A percentile compares a stretch with the other conserved stretches of the same genome.
Conservation (phyloP, 2,888 invertebrate species). For the Silvanus unidentatus region DNA sequence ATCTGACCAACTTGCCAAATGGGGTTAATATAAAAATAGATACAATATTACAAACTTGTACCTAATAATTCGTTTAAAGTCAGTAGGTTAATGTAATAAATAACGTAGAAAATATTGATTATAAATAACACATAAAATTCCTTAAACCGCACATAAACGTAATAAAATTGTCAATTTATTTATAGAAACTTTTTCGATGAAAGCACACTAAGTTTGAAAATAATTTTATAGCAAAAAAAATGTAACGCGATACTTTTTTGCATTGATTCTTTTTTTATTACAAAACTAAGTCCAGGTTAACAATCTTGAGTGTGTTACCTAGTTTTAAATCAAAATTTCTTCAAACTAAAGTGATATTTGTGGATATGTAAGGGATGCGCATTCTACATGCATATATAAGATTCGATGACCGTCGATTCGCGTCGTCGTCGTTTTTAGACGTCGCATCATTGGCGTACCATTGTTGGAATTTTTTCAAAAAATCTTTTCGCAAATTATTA, state of each 20-base stretch:
- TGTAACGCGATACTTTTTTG: slow-evolving; percentile 4
- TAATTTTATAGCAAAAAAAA: too few species aligned
- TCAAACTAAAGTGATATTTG: too few species aligned
- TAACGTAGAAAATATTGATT: too few species aligned
- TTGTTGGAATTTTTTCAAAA: too few species aligned
- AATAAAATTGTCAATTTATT: too few species aligned
- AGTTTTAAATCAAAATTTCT: background rate
- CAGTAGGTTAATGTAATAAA: too few species aligned
- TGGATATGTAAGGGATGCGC: too few species aligned
- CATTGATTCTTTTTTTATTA: background rate
- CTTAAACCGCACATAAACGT: too few species aligned
- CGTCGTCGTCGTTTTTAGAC: slow-evolving; percentile 14
- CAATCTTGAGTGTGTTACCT: slow-evolving; percentile 21
- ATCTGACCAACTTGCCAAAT: slow-evolving; percentile 23
- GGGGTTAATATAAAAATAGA: slow-evolving; percentile 28
- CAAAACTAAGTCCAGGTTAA: slow-evolving; percentile 10
- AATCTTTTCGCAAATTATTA: too few species aligned
- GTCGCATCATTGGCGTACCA: slow-evolving; percentile 12
- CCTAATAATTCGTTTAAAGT: background rate
- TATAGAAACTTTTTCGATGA: too few species aligned
- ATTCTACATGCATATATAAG: slow-evolving; percentile 3
- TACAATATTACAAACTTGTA: slow-evolving; percentile 6
- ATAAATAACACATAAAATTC: too few species aligned
- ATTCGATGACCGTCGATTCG: slow-evolving; percentile 29
- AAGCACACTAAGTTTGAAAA: too few species aligned